Conservation (phyloP, 2,797 vertebrate species). For the Schizopygopsis pylzovi region DNA sequence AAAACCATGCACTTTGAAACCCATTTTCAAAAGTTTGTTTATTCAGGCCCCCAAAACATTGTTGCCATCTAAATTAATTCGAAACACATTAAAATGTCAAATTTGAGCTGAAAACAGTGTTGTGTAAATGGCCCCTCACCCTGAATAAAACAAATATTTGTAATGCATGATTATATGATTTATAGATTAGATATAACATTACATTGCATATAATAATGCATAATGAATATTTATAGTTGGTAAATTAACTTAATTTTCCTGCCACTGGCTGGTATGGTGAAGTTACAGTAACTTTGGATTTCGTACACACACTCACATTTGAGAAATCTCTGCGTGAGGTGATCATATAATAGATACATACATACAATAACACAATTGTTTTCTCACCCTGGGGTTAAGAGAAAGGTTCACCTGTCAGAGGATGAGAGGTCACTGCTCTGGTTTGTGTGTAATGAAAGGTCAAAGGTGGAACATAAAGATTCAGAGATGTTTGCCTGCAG, state of each 20-base stretch:
- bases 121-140: too few species aligned
- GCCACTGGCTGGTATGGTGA: not conserved
- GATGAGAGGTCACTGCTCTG: conserved; percentile 3
- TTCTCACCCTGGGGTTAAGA: not conserved
- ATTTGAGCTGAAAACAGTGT: too few species aligned
- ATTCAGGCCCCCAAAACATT: too few species aligned
- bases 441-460: conserved; percentile 25
- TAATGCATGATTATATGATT: too few species aligned
- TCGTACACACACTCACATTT: not conserved
- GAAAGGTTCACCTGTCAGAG: conserved; percentile 7
- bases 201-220: too few species aligned
- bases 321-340: not conserved
- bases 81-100: too few species aligned
- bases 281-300: not conserved
- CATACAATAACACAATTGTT: conserved; percentile 3
- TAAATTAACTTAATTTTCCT: not conserved
- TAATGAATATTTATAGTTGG: not conserved
- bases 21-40: too few species aligned
- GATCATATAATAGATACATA: not conserved
- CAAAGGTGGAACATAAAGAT: conserved; percentile 22
- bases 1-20: too few species aligned
- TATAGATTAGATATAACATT: too few species aligned
- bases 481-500: not conserved
- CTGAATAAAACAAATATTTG: too few species aligned
- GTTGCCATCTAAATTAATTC: too few species aligned